Conservation (phyloP, 2,797 vertebrate genomes). For the Coccyzus lansbergi region DNA sequence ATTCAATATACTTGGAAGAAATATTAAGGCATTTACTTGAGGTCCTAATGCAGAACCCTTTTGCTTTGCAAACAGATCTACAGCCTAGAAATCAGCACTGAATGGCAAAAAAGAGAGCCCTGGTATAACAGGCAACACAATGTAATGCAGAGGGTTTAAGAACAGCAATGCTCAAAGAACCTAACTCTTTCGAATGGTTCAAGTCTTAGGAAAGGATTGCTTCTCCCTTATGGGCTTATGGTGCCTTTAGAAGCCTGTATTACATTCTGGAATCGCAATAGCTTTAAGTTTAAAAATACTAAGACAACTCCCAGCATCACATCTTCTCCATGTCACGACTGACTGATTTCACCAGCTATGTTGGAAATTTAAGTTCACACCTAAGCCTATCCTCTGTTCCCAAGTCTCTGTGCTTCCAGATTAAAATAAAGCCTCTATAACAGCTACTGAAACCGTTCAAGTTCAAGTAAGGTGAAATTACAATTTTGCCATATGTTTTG, state of each 20-base stretch:
- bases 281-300: slow-evolving; percentile 21
- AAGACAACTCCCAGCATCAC: neutral
- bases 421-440: neutral
- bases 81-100: neutral
- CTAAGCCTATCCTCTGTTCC: neutral
- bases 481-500: slow-evolving; percentile 52
- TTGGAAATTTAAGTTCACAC: slow-evolving; percentile 36
- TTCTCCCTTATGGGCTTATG: neutral
- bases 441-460: slow-evolving; percentile 21
- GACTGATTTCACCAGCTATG: neutral
- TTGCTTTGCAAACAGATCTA: neutral
- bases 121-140: neutral
- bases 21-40: neutral
- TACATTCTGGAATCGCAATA: neutral
- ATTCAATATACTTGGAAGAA: neutral
- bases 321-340: neutral
- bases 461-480: slow-evolving; percentile 59
- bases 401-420: neutral
- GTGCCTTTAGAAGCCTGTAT: neutral
- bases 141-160: neutral
- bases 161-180: neutral
- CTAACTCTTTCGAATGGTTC: neutral
- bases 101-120: neutral
- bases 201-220: neutral
- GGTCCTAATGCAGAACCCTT: neutral